Evolutionary conservation across 1,140 invertebrate genomes (phyloP), one percentile per base, ranked within the genome.

Genomic region (Odontomachus brunneus): DNA sequence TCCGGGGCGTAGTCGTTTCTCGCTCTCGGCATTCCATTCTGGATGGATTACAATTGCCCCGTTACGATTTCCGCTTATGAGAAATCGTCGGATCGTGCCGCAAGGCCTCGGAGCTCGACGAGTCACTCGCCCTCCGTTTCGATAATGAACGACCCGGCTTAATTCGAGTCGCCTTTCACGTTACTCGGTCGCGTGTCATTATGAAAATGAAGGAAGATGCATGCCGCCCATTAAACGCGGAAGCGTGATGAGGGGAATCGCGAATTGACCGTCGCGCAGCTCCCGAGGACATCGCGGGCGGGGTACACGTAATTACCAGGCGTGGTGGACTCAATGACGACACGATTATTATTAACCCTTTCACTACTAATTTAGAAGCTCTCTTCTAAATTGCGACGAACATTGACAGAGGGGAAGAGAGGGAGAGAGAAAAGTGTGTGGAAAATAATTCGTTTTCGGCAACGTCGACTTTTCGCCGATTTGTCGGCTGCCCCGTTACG

Each of bases 71-170:
- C n/a, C 1, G 14, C n/a, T n/a, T n/a, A 33, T 14, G 24, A 29
- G 24, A 74, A 29, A 74, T 3, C 12, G 49, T 0, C 60, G 14
- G 17, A 65, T 51, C 73, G n/a, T 65, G 62, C 59, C 9, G 38
- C 29, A 17, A 7, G 3, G 2, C n/a, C n/a, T 51, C 17, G 11
- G 3, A 3, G 38, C 38, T 44, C 38, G 38, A n/a, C 9, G 38
- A 44, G 3, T 9, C 22, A 51, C 29, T 26, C 24, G 17, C 29
- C 17, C 9, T 17, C 24, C 53, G 15, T 12, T 15, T 57, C 12
- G 22, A 80, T 76, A 38, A 80, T 22, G 48, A 78, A 78, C 2
- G 3, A 78, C 12, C 38, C 38, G 38, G 38, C 29, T 33, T 33
- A 17, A 57, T n/a, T 33, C 38, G 38, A 17, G 0, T 29, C 1